Base-by-base conservation (phyloP, 2,888 invertebrate genomes). In the Oxyteleia sp. region DNA sequence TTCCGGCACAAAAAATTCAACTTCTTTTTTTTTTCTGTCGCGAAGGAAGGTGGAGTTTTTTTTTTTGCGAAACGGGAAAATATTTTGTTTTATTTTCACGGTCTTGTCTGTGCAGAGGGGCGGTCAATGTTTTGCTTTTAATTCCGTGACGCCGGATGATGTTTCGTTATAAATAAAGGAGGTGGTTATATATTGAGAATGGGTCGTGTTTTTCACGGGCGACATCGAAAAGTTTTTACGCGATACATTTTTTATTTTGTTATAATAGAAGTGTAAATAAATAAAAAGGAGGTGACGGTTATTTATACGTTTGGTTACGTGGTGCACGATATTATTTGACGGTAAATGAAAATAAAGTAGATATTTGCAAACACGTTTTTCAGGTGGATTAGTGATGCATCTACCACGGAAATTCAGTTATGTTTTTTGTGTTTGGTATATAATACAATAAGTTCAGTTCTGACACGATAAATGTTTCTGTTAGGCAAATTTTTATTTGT, bases 1-100 rank as follows among this genome's bases (percentile, higher is more conserved):
- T 29, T 55, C 41, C 32, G 26, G 38, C 29, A 51, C 51, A 76
- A 76, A 76, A 75, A 49, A n/a, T n/a, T n/a, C n/a, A n/a, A n/a
- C n/a, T n/a, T n/a, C n/a, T n/a, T n/a, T n/a, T n/a, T n/a, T 38
- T 23, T 32, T 53, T 41, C 41, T 11, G 72, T 43, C 20, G 15
- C 20, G 38, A 11, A 45, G 15, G 29, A 41, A 53, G 26, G 11
- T 18, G 35, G 13, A 13, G 23, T 8, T 18, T 16, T 55, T 45
- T 35, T 41, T 18, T 16, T 18, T 49, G 13, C 59, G 47, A 41
- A 69, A 53, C n/a, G 13, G 11, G 16, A 4, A 53, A 51, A 51
- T 38, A 23, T 20, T 23, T 59, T 15, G 7, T 26, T 20, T 55
- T 35, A 53, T 8, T 53, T 55, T 55, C 8, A n/a, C n/a, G 26